These are phyloP conservation scores for Urechis unicinctus DNA, from an alignment of 2,888 invertebrate species.

Conservation along the genomic window DNA sequence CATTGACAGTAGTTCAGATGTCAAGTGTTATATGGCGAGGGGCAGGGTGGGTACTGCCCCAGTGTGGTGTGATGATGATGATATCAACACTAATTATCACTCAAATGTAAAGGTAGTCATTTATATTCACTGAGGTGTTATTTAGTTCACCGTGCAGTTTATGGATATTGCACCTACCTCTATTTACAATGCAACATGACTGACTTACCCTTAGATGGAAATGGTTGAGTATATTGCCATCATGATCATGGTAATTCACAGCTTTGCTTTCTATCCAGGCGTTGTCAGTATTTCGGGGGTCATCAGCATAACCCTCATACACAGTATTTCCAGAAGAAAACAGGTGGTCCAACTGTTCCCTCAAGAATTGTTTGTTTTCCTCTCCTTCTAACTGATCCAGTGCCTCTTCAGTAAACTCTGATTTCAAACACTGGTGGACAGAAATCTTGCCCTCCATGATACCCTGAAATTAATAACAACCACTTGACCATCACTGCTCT, in stretches of 20 bases:
- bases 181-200: too few species aligned
- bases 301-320: conserved; percentile 89
- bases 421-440: background rate
- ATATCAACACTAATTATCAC: too few species aligned
- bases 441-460: background rate
- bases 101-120: too few species aligned
- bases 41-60: too few species aligned
- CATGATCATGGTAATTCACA: conserved; percentile 84
- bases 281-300: conserved; percentile 95
- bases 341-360: background rate
- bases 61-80: too few species aligned
- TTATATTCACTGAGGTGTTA: too few species aligned
- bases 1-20: too few species aligned
- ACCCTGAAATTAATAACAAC: too few species aligned
- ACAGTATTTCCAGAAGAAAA: background rate
- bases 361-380: background rate
- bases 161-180: too few species aligned
- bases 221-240: conserved; percentile 52
- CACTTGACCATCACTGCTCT: too few species aligned
- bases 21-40: too few species aligned
- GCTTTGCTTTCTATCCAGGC: conserved; percentile 98
- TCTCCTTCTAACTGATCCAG: background rate
- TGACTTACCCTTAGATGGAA: conserved; percentile 13
- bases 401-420: conserved; percentile 2
- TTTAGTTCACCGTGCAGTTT: too few species aligned